Base-by-base conservation (phyloP, 2,113 vertebrate species). In the Sylvietta virens region DNA sequence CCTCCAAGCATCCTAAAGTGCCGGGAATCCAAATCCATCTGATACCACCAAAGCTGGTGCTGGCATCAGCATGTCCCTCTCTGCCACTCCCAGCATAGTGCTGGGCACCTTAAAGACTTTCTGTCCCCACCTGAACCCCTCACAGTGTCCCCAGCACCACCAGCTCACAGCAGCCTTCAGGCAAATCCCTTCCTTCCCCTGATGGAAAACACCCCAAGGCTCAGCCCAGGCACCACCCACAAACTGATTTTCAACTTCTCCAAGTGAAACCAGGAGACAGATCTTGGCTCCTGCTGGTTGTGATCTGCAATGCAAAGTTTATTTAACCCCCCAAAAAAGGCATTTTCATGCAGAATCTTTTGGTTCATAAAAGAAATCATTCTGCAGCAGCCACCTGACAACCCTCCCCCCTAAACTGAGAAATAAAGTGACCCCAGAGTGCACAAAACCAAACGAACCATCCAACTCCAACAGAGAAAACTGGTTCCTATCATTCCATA, bases 261-360 rank as follows among this genome's bases (percentile, higher is more conserved):
- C 73, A 60, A 66, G 65, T 1, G 10, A 91, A 93, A 86, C 37
- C 40, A 88, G 80, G 81, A 91, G 92, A 80, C 20, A 47, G 73
- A 66, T 14, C 56, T 78, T n/a, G 58, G 92, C 66, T 96, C 48
- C 71, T 10, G 12, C 67, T 62, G 90, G 42, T 58, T 92, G 82
- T 64, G 81, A 82, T 65, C 84, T 80, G 82, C 80, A 90, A n/a
- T 82, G 89, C 80, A 86, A 37, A 15, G 82, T 97, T 97, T 96
- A 97, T 97, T 97, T 86, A 85, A 91, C 33, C 23, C 62, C 30
- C 6, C 1, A 9, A 35, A 93, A 88, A 76, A 89, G 53, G 67
- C 50, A 27, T 92, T 94, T 90, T 66, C 95, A 95, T 79, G 95
- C 88, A 94, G 71, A 74, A 88, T 82, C 64, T 95, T 96, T 94